Conservation (phyloP, 2,797 vertebrate genomes). For the Semaprochilodus insignis region DNA sequence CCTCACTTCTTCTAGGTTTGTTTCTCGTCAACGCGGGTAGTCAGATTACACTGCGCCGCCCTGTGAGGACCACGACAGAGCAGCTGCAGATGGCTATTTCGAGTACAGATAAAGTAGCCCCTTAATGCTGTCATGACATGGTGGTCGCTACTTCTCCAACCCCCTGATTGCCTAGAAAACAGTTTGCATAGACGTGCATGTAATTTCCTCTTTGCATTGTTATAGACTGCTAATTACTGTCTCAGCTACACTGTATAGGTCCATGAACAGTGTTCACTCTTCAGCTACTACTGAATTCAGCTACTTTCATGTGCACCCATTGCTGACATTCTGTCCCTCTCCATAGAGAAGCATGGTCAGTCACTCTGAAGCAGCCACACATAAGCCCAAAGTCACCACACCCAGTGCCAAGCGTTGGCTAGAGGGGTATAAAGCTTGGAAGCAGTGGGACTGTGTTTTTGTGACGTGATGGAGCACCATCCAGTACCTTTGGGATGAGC, state of each 20-base stretch:
- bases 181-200: not conserved
- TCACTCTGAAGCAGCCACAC: not conserved
- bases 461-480: not conserved
- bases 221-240: slow-evolving; percentile 31
- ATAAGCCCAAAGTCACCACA: not conserved
- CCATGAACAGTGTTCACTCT: not conserved
- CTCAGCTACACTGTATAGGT: not conserved
- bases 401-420: not conserved
- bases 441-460: not conserved
- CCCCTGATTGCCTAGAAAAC: not conserved
- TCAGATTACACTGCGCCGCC: slow-evolving; percentile 60
- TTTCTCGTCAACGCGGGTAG: slow-evolving; percentile 46
- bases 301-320: not conserved
- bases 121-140: slow-evolving; percentile 15
- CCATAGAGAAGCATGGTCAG: not conserved
- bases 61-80: slow-evolving; percentile 68
- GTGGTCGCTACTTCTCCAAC: not conserved
- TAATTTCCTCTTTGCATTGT: not conserved
- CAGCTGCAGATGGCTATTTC: slow-evolving; percentile 79
- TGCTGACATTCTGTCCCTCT: not conserved
- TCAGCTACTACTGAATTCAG: too few relatives aligned
- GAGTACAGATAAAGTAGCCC: slow-evolving; percentile 8
- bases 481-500: not conserved
- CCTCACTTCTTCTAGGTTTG: not conserved
- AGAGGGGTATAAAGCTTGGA: not conserved